These are phyloP conservation scores for Otocyon megalotis DNA, from an alignment of 2,113 vertebrate genomes.

Conservation along the genomic window DNA sequence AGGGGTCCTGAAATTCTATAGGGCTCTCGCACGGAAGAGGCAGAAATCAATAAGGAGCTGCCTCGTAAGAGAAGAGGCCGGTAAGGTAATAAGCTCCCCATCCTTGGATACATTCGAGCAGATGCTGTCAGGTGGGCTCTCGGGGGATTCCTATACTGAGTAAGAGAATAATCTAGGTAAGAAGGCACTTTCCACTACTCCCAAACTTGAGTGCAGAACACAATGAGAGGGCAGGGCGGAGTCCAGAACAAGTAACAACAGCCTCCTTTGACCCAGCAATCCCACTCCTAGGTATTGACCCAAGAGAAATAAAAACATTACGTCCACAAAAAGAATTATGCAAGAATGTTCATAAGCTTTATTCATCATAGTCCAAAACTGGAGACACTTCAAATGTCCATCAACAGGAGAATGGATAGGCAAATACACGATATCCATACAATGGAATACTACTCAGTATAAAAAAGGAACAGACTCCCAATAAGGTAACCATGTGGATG, in stretches of 20 bases:
- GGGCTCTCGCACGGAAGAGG: background rate
- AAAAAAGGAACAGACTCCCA: background rate
- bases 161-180: background rate
- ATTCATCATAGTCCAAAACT: background rate
- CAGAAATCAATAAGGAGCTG: background rate
- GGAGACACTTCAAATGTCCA: background rate
- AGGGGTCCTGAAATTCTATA: background rate
- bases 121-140: background rate
- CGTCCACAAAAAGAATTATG: background rate
- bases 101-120: background rate
- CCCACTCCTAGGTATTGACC: background rate
- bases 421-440: background rate
- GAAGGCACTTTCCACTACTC: background rate
- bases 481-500: background rate
- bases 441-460: background rate
- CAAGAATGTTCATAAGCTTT: background rate
- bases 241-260: background rate
- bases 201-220: background rate
- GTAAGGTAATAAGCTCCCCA: background rate
- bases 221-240: background rate
- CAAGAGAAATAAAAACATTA: constrained; percentile 40
- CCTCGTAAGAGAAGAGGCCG: background rate
- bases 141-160: background rate
- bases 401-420: background rate
- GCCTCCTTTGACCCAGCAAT: background rate